Conservation (phyloP, 2,113 vertebrate genomes). For the Neodontobutis hainanensis region DNA sequence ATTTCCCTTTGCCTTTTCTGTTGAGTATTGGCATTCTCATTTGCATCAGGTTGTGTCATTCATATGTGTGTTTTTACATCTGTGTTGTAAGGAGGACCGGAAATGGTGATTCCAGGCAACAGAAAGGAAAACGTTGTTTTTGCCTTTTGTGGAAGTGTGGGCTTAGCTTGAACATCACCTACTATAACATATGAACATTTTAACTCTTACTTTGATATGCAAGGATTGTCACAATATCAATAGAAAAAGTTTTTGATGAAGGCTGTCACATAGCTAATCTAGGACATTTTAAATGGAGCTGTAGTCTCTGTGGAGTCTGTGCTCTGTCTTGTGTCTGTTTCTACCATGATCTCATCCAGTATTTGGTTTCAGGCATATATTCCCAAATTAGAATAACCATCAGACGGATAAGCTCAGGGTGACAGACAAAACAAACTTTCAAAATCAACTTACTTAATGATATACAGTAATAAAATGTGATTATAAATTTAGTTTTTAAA, state of each 20-base stretch:
- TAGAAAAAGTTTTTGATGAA: too few species aligned
- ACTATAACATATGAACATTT: too few species aligned
- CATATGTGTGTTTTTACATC: constrained; percentile 24
- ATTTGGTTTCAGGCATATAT: constrained; percentile 27
- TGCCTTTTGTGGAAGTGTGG: constrained; percentile 71
- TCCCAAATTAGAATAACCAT: constrained; percentile 33
- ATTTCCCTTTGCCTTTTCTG: constrained; percentile 53
- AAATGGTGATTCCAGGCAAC: constrained; percentile 63
- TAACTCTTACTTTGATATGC: too few species aligned
- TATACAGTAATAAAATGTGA: constrained; percentile 5
- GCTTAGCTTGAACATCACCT: not conserved
- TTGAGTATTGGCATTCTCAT: constrained; percentile 49
- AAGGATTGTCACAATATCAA: too few species aligned
- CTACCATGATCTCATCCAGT: constrained; percentile 40
- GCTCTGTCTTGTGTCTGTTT: constrained; percentile 21
- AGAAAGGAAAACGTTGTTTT: constrained; percentile 71
- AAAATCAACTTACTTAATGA: not conserved
- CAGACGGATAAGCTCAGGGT: constrained; percentile 10
- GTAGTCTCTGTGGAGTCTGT: constrained; percentile 9
- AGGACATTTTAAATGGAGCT: constrained; percentile 2
- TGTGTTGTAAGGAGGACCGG: constrained; percentile 25
- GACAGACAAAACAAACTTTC: constrained; percentile 10
- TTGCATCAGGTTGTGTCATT: constrained; percentile 25
- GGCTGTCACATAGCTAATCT: constrained; percentile 1
- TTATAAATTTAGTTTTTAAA: constrained; percentile 1